Conservation (phyloP, 2,113 vertebrate genomes). For the Oreocharis arfaki region DNA sequence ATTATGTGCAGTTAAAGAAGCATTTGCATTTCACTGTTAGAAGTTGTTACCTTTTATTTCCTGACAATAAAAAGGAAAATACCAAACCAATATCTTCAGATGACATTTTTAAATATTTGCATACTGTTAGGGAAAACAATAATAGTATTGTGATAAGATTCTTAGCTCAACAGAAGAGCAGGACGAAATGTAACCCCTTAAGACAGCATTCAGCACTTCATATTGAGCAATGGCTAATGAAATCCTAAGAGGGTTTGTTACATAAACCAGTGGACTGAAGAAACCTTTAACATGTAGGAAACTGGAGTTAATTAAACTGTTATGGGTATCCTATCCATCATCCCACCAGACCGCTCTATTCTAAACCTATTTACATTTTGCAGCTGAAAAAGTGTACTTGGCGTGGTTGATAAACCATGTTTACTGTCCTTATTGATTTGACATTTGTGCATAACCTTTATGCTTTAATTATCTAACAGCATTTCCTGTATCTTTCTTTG, state of each 20-base stretch:
- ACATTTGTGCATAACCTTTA: slow-evolving; percentile 70
- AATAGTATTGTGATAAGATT: slow-evolving; percentile 35
- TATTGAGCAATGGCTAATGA: slow-evolving; percentile 51
- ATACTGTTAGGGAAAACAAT: slow-evolving; percentile 36
- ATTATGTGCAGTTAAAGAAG: background rate
- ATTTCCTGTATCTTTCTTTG: slow-evolving; percentile 52
- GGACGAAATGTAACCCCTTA: slow-evolving; percentile 2
- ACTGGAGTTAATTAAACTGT: slow-evolving; percentile 77
- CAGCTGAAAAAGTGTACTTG: slow-evolving; percentile 59
- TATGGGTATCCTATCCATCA: slow-evolving; percentile 69
- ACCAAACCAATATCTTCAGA: background rate
- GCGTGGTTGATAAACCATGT: slow-evolving; percentile 62
- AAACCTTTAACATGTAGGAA: slow-evolving; percentile 73
- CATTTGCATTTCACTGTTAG: background rate
- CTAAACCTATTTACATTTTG: slow-evolving; percentile 70
- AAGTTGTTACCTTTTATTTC: background rate
- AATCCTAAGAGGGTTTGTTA: slow-evolving; percentile 73
- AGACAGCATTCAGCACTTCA: background rate
- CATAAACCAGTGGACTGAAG: slow-evolving; percentile 70
- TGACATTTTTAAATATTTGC: slow-evolving; percentile 32
- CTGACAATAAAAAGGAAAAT: slow-evolving; percentile 43
- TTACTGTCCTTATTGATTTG: slow-evolving; percentile 72
- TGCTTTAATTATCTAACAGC: slow-evolving; percentile 70
- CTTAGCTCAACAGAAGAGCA: background rate
- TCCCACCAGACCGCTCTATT: slow-evolving; percentile 3